phyloP scores from a whole-genome alignment of 2,113 vertebrate species.

The Agapornis roseicollis region DNA sequence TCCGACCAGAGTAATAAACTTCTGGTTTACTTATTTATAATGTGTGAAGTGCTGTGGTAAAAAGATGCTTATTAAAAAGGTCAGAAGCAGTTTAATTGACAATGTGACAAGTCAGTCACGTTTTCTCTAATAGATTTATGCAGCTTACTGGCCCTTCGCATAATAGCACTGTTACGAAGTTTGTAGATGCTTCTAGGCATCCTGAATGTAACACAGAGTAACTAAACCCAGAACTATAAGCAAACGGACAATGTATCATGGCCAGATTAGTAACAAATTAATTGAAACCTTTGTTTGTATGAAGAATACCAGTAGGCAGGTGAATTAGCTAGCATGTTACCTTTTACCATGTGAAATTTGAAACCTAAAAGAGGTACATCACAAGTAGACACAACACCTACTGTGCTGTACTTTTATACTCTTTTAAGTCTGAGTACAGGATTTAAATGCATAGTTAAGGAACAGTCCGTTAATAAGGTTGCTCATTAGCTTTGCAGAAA shows the following conservation, averaged over 20 bases:
- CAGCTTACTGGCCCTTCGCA: neutral
- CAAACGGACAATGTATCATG: neutral
- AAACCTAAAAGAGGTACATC: neutral
- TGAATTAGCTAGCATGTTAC: neutral
- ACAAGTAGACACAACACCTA: neutral
- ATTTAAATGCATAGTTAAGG: neutral
- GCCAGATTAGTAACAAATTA: neutral
- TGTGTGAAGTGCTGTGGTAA: neutral
- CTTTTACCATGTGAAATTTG: neutral
- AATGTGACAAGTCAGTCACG: neutral
- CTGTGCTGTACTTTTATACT: neutral
- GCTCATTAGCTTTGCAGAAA: neutral
- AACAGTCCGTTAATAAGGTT: rapidly evolving
- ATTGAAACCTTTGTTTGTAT: neutral
- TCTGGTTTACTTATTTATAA: neutral
- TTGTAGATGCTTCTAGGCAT: neutral
- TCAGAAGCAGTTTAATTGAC: neutral
- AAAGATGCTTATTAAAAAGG: neutral
- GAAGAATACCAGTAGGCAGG: neutral
- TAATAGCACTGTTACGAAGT: neutral
- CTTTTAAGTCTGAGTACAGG: neutral
- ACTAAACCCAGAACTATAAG: neutral
- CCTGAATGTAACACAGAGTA: neutral
- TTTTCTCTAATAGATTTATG: neutral
- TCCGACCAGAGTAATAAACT: neutral